A percentile compares a stretch with the other conserved stretches of the same genome.
Evolutionary conservation across 1,140 invertebrate species (phyloP).

Genomic region (Drosophila mojavensis): DNA sequence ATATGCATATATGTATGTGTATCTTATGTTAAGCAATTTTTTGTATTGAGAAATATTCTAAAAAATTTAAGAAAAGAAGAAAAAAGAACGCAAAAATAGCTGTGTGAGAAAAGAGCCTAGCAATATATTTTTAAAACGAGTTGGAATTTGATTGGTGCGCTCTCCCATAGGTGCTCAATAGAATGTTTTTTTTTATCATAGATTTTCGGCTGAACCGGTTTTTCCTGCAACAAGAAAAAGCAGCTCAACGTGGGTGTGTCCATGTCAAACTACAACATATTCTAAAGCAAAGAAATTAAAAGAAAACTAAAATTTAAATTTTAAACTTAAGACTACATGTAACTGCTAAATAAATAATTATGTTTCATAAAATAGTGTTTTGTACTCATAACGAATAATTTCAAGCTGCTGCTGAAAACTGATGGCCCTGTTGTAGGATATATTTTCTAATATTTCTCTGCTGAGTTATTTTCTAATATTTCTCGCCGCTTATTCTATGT

Average conservation of each 20-base stretch:
- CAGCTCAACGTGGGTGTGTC: conserved; percentile 56
- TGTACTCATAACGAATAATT: background rate
- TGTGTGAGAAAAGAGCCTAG: conserved; percentile 24
- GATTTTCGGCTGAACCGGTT: conserved; percentile 47
- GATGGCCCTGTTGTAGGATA: conserved; percentile 32
- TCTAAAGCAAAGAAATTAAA: conserved; percentile 26
- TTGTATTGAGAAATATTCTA: conserved; percentile 65
- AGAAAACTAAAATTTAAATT: conserved; percentile 40
- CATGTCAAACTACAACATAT: conserved; percentile 40
- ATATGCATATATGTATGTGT: conserved; percentile 19
- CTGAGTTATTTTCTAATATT: conserved; percentile 61
- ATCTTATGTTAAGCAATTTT: conserved; percentile 62
- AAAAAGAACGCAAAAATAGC: conserved; percentile 7
- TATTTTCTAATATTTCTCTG: conserved; percentile 28
- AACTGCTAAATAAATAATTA: conserved; percentile 62
- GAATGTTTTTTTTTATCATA: conserved; percentile 13
- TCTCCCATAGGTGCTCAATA: conserved; percentile 20
- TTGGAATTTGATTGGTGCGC: conserved; percentile 11
- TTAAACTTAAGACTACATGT: conserved; percentile 52
- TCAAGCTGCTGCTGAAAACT: conserved; percentile 4
- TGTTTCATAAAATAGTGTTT: conserved; percentile 47
- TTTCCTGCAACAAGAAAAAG: conserved; percentile 13
- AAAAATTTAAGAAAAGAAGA: background rate
- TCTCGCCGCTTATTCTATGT: conserved; percentile 4
- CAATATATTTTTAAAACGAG: conserved; percentile 50